Evolutionary conservation across 2,113 vertebrate genomes (phyloP), one percentile per base, ranked within the genome.

Genomic region (Nannospalax galili): DNA sequence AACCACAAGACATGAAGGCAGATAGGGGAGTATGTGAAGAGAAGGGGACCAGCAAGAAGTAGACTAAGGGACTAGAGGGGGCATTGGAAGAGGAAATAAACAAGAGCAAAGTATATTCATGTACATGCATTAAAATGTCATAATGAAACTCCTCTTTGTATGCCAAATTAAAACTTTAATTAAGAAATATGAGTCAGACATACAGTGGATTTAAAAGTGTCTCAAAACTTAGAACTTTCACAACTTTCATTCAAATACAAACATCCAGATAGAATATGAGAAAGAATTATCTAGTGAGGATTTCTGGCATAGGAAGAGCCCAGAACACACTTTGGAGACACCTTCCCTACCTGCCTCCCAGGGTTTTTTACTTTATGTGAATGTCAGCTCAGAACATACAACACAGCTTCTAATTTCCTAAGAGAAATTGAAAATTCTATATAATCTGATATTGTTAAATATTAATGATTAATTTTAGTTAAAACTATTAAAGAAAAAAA

Each of bases 401-500:
- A 64, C 0, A 15, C 7, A 80, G 3, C 3, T 85, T 64, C 14
- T 60, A 77, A 81, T 78, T 92, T 90, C 82, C 40, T 0, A 74
- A 40, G 26, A 92, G 80, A 87, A 70, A 30, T 15, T 69, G 2
- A 89, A 84, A 81, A 52, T 78, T 72, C 35, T 93, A n/a, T 24
- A 7, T 60, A 52, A 87, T 91, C 42, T 56, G n/a, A 0, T 80
- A 40, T 78, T 85, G 58, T 93, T 74, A 80, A 37, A 93, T 56
- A 62, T n/a, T 92, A 37, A 1, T 11, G 62, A 74, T 22, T 84
- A 73, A 60, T 74, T 78, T 91, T 80, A 92, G 75, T 64, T 90
- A 28, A 84, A 94, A 96, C 85, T 85, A 48, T 48, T 77, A 32
- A 56, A 93, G 24, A 58, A 0, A 37, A 91, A 90, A 90, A 85